Conservation (phyloP, 2,797 vertebrate genomes). For the Sebastes nivosus region DNA sequence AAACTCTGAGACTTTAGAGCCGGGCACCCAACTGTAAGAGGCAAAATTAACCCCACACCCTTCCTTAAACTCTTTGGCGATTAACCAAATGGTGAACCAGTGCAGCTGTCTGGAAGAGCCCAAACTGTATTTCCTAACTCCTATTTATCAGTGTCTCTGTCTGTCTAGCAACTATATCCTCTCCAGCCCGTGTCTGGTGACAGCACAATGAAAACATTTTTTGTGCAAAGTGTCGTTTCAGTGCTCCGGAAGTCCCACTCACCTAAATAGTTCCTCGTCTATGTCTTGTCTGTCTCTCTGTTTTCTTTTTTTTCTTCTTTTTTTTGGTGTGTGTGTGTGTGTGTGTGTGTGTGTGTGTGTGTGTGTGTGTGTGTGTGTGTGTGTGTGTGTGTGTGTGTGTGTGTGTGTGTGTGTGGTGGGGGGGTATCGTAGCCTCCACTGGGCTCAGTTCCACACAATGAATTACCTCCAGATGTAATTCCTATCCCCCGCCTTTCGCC, state of each 20-base stretch:
- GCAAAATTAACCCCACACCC: slow-evolving; percentile 44
- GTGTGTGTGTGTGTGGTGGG: neutral
- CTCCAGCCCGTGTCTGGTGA: slow-evolving; percentile 71
- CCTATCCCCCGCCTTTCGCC: slow-evolving; percentile 73
- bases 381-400: neutral
- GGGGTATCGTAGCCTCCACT: slow-evolving; percentile 69
- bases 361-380: neutral
- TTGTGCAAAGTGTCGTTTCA: slow-evolving; percentile 69
- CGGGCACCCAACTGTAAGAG: slow-evolving; percentile 46
- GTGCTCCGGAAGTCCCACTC: slow-evolving; percentile 73
- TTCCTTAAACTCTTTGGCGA: slow-evolving; percentile 43
- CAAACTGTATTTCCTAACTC: slow-evolving; percentile 49
- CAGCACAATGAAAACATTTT: slow-evolving; percentile 79
- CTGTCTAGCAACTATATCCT: slow-evolving; percentile 64
- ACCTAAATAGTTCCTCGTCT: slow-evolving; percentile 70
- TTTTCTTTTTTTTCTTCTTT: slow-evolving; percentile 33
- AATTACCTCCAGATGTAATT: slow-evolving; percentile 88
- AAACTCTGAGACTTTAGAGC: slow-evolving; percentile 62
- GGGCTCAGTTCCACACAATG: slow-evolving; percentile 78
- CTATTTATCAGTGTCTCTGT: slow-evolving; percentile 37
- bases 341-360: too few relatives aligned
- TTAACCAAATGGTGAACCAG: slow-evolving; percentile 51
- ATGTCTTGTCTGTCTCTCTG: slow-evolving; percentile 63
- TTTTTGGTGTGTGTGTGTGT: neutral
- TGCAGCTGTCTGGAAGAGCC: slow-evolving; percentile 64